A percentile compares a stretch with the other conserved stretches of the same genome.
These are phyloP conservation scores for Watsonalla binaria DNA, from an alignment of 2,888 invertebrate genomes.

Conservation along the genomic window DNA sequence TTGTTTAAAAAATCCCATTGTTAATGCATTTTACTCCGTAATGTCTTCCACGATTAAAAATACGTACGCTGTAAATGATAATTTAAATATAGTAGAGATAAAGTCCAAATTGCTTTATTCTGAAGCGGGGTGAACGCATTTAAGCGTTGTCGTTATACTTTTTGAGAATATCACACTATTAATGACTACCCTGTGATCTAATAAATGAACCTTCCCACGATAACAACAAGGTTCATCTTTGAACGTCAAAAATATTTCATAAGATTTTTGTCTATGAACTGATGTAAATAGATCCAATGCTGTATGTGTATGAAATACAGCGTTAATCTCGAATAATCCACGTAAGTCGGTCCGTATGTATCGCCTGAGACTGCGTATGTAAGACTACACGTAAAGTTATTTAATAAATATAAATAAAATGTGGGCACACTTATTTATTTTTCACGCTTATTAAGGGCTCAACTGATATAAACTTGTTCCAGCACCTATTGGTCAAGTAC, in stretches of 20 bases:
- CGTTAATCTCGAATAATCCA: neutral
- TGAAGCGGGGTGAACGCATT: neutral
- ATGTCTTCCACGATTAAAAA: neutral
- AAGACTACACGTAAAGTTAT: neutral
- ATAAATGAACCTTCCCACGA: too few relatives aligned
- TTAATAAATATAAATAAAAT: neutral
- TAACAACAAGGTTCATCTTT: too few relatives aligned
- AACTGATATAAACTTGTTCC: too few relatives aligned
- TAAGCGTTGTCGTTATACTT: neutral
- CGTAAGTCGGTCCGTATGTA: neutral
- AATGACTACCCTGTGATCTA: too few relatives aligned
- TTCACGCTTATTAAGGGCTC: neutral
- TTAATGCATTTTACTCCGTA: too few relatives aligned
- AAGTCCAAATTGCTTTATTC: neutral
- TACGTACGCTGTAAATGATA: neutral
- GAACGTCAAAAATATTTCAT: too few relatives aligned
- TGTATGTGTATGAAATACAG: too few relatives aligned
- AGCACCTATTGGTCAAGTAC: too few relatives aligned
- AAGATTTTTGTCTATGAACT: neutral
- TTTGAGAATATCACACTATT: too few relatives aligned
- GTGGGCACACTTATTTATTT: neutral
- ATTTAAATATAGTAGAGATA: neutral
- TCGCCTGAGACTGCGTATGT: constrained; percentile 1
- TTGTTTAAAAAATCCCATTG: too few relatives aligned
- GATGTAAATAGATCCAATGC: neutral